Evolutionary conservation across 2,888 invertebrate genomes (phyloP), one percentile per base, ranked within the genome.

Genomic region (Tenthredo livida): DNA sequence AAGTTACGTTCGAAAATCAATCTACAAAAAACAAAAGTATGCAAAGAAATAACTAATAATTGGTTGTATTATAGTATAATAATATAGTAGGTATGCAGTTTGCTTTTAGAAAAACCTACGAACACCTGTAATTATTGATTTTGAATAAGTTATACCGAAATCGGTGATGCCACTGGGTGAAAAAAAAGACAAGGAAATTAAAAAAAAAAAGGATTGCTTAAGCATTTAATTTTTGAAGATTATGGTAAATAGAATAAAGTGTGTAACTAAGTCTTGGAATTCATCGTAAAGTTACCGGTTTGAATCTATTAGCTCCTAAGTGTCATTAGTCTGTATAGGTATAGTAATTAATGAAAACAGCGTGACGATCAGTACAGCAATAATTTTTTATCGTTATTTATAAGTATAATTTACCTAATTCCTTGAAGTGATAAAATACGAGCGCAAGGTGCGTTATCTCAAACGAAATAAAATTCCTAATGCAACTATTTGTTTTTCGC

Each of bases 401-500:
- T 25, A 25, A 25, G 12, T 61, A 29, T 37, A 29, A 37, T 70
- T 37, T 70, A 70, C 70, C 29, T 33, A 37, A 70, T 70, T 61
- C 61, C 21, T 61, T 21, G 21, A 70, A 70, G 37, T 9, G 17
- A 70, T 37, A 33, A 70, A 17, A 70, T 70, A 6, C 1, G 17
- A 70, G 25, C 61, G 21, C 70, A 37, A 65, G 65, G 65, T 65
- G 65, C 65, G 25, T 21, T 67, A 33, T 37, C 17, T 37, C 33
- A 17, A n/a, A n/a, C 1, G 9, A 33, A 61, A 25, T 7, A 33
- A 33, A 33, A 33, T 4, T 61, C 17, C 37, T 12, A 17, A 70
- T 70, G 15, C 25, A 75, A 17, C 9, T 50, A 25, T 75, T 75
- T 75, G 25, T 75, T 75, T 75, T 43, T 43, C 47, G 75, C 37